Base-by-base conservation (phyloP, 1,140 invertebrate genomes). In the Delia radicum region DNA sequence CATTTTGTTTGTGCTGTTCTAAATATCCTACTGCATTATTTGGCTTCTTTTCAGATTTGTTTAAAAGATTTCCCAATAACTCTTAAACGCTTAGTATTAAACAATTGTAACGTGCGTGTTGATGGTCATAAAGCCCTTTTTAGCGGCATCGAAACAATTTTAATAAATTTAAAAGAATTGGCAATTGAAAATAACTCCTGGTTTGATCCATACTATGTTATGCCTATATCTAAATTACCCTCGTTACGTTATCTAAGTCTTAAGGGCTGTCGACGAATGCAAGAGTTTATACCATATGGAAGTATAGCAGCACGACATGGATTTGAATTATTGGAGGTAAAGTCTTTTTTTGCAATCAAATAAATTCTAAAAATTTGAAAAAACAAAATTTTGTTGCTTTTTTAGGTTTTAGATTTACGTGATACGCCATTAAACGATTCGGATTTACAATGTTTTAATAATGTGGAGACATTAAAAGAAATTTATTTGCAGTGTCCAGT, bases 251-350 rank as follows among this genome's bases (percentile, higher is more conserved):
- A 89, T 73, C 86, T 94, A 2, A 86, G 87, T 78, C 79, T 93
- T 29, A 86, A 90, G 76, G 90, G 91, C 6, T 94, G 92, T 82
- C 81, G 85, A 65, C 87, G 88, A 74, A 83, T 94, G 73, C 88
- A 88, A 24, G 92, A 93, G 81, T 93, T 92, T 82, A 90, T 94
- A 15, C 92, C 92, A 0, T 94, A 94, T 83, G 89, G 90, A 15
- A 92, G 92, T 79, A 89, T 94, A 48, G 91, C 93, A 0, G 89
- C 91, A 8, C 87, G 91, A 80, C 93, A 92, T 84, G 93, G 93
- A n/a, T 93, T 94, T 79, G 88, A 88, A 81, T 86, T 87, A 18
- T 81, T 93, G 7, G 88, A 91, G 88, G 91, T 91, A 87, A 79
- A 78, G 63, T 21, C 8, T 15, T 5, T 65, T 31, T 42, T 65